Base-by-base conservation (phyloP, 2,113 vertebrate genomes). In the Neotoma lepida region DNA sequence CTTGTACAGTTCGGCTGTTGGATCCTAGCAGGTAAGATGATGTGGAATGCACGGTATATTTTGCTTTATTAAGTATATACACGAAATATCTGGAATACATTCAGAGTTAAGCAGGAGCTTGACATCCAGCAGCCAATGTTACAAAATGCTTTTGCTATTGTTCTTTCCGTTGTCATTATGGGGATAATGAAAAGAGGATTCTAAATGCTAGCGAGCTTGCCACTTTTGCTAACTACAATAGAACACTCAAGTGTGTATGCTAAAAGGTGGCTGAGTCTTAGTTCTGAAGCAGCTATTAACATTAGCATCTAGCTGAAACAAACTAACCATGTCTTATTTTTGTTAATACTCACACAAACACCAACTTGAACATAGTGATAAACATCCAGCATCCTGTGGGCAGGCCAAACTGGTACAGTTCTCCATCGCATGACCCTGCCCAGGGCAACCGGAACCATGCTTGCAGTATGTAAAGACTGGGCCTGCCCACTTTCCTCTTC, bases 221-320 rank as follows among this genome's bases (percentile, higher is more conserved):
- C 46, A 94, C 54, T 71, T 87, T 85, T 80, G 64, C 49, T 90
- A 64, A 88, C 86, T 90, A 81, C 0, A 94, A 22, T 78, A 14
- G 20, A 89, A 73, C 92, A 88, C 41, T 41, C 9, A 82, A 93
- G 70, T 35, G 66, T 86, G 24, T 88, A 54, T 90, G 66, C 90
- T 94, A 82, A 93, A 87, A 92, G 92, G 73, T 6, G 7, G 74
- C 68, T 94, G 86, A 41, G 68, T 82, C 58, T 71, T 88, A 94
- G 46, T 94, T 87, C 71, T 74, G 89, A 96, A 97, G 63, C 94
- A 95, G 74, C 58, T 95, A 30, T 82, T 94, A 87, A 96, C 68
- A 70, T 92, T 70, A 81, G 54, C 68, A 87, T 54, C 51, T 85
- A 89, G 58, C 71, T 70, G 87, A 92, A 93, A 88, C 66, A 91